Percentiles rank a stretch among this genome's conserved stretches.
These are phyloP conservation scores for Ditylenchus weischeri DNA, from an alignment of 2,888 invertebrate genomes.

Conservation along the genomic window DNA sequence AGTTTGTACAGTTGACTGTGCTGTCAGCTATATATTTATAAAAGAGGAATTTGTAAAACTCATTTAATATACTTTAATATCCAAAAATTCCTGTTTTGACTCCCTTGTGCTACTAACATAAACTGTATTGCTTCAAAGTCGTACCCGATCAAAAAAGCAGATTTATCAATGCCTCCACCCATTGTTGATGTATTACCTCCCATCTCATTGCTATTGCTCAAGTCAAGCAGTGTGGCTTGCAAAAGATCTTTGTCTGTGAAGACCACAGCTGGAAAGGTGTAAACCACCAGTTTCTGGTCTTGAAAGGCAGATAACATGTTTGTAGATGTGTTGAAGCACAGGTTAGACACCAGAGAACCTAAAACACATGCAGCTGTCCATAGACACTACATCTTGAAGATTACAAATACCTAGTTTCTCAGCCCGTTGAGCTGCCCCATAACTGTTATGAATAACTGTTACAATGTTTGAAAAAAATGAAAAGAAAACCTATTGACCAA, in stretches of 20 bases:
- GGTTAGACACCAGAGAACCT: conserved; percentile 70
- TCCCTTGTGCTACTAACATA: too few relatives aligned
- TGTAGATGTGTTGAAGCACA: conserved; percentile 73
- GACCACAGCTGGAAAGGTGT: conserved; percentile 73
- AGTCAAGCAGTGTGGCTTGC: conserved; percentile 59
- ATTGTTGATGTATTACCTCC: conserved; percentile 51
- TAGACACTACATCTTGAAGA: too few relatives aligned
- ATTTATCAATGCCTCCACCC: conserved; percentile 30
- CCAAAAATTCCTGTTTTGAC: too few relatives aligned
- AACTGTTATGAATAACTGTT: too few relatives aligned
- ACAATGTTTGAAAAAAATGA: too few relatives aligned
- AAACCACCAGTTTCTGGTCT: conserved; percentile 72
- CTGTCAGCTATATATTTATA: too few relatives aligned
- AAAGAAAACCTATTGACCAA: too few relatives aligned
- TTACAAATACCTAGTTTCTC: conserved; percentile 70
- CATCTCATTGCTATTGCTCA: conserved; percentile 61
- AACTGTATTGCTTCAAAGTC: too few relatives aligned
- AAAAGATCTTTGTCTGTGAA: conserved; percentile 73
- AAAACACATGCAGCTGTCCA: background rate
- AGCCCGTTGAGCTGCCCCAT: conserved; percentile 68
- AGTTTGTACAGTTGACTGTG: too few relatives aligned
- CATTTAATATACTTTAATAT: too few relatives aligned
- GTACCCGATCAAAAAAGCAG: too few relatives aligned
- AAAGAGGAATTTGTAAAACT: too few relatives aligned
- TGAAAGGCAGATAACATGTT: conserved; percentile 68